Percentiles rank a stretch among this genome's conserved stretches.
phyloP scores from a whole-genome alignment of 2,113 vertebrate species.

The Eublepharis macularius region DNA sequence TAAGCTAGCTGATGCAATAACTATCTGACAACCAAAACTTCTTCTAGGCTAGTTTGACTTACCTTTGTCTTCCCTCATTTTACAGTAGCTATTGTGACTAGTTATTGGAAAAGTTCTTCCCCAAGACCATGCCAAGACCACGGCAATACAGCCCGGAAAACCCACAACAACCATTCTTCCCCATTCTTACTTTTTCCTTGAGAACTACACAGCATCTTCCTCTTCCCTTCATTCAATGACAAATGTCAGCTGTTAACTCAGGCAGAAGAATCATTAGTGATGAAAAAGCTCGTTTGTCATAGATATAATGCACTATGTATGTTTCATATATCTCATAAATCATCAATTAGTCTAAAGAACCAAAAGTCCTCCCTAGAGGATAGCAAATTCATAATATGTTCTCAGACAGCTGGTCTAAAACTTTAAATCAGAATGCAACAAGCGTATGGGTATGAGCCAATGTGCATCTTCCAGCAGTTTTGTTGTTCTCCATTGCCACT shows the following conservation, averaged over 20 bases:
- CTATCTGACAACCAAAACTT: neutral
- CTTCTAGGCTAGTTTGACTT: neutral
- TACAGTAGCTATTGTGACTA: neutral
- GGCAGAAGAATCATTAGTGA: slow-evolving; percentile 17
- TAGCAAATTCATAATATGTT: slow-evolving; percentile 3
- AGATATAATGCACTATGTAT: slow-evolving; percentile 13
- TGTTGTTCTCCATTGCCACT: too few species aligned
- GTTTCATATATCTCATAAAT: slow-evolving; percentile 23
- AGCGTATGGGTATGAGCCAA: neutral
- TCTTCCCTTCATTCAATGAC: neutral
- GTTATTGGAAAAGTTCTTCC: neutral
- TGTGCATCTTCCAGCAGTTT: neutral
- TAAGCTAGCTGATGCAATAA: neutral
- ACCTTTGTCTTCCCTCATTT: neutral
- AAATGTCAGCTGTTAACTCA: slow-evolving; percentile 2
- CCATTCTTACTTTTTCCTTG: neutral
- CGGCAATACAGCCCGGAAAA: too few species aligned
- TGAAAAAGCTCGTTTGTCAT: slow-evolving; percentile 11
- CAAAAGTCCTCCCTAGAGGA: neutral
- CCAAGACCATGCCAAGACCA: too few species aligned
- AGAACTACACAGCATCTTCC: neutral
- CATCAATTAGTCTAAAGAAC: slow-evolving; percentile 14
- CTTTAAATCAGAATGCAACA: neutral
- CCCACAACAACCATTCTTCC: too few species aligned
- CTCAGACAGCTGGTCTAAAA: neutral